Evolutionary conservation across 37 sponge, comb jelly and placozoan genomes (phyloP), one percentile per base, ranked within the genome.

Genomic region (Trichoplax adhaerens): DNA sequence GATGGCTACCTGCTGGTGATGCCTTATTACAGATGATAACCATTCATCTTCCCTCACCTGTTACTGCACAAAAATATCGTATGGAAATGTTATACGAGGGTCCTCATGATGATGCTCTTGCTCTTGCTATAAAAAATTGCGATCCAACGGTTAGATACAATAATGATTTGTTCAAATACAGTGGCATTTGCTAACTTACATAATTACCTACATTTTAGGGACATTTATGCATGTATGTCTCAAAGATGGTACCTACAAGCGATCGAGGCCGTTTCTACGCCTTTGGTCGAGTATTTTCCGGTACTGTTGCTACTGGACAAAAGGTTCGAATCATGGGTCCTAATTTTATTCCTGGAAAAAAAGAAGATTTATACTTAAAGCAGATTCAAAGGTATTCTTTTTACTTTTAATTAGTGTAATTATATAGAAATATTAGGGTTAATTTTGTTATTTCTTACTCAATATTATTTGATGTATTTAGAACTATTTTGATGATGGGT

Each of bases 251-350:
- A 53, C 99, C 99, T 69, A 92, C 99, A 47, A 73, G 81, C 58
- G 99, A 97, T 72, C 88, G 89, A 74, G 99, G 99, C 50, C 86
- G 99, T 58, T 97, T 92, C 91, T 97, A 97, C 77, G 99, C 94
- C 65, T 97, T 97, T 80, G 99, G 99, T 12, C 93, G 99, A 74
- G 99, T 97, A 56, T 97, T 97, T 88, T 85, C 90, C 46, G 99
- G 99, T 6, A 89, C 82, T 47, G 89, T 92, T 7, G 79, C 85
- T n/a, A 86, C 99, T 50, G 99, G 99, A 46, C 80, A 75, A 75
- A 97, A 92, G 79, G 70, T 72, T 46, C 79, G 99, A 57, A 97
- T 97, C 72, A 97, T 97, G 99, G 99, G 99, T 54, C 94, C 99
- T n/a, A 92, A 97, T 82, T 97, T 72, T 70, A 76, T 86, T 48